phyloP scores from a whole-genome alignment of 2,888 invertebrate species.

The Copidosoma aretas region DNA sequence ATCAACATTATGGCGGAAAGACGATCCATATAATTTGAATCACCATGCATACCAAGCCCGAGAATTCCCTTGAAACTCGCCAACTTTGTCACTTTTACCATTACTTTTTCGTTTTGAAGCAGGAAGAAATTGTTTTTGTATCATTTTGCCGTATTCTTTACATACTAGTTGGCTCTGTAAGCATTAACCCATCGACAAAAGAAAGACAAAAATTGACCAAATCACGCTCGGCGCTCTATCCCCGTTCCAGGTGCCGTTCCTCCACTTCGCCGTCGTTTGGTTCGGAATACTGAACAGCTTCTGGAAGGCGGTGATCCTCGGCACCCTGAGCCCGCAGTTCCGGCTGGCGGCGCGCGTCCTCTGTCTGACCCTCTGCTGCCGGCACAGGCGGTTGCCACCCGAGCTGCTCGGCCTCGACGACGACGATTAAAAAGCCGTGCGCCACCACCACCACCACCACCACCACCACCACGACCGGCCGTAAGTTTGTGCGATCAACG shows the following conservation, averaged over 20 bases:
- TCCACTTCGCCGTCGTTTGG: constrained; percentile 94
- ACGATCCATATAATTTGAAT: no score
- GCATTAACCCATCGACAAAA: no score
- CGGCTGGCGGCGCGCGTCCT: constrained; percentile 85
- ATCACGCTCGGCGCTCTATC: no score
- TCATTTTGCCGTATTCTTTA: no score
- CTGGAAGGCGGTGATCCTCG: constrained; percentile 92
- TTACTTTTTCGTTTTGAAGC: no score
- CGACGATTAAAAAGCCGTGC: constrained; percentile 70
- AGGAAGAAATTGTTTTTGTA: no score
- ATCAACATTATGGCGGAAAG: no score
- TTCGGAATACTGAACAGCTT: constrained; percentile 92
- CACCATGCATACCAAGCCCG: no score
- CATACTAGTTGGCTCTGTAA: no score
- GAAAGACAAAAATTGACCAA: neutral
- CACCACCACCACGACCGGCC: neutral
- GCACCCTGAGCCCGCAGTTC: constrained; percentile 91
- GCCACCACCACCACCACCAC: neutral
- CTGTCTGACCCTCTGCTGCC: constrained; percentile 88
- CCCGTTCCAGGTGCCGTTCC: constrained; percentile 72
- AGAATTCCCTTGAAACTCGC: no score
- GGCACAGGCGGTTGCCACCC: constrained; percentile 83
- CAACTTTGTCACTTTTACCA: no score
- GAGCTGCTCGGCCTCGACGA: constrained; percentile 86
- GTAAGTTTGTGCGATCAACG: no score